A percentile compares a stretch with the other conserved stretches of the same genome.
These are phyloP conservation scores for Nycticryphes semicollaris DNA, from an alignment of 2,113 vertebrate genomes.

Conservation along the genomic window DNA sequence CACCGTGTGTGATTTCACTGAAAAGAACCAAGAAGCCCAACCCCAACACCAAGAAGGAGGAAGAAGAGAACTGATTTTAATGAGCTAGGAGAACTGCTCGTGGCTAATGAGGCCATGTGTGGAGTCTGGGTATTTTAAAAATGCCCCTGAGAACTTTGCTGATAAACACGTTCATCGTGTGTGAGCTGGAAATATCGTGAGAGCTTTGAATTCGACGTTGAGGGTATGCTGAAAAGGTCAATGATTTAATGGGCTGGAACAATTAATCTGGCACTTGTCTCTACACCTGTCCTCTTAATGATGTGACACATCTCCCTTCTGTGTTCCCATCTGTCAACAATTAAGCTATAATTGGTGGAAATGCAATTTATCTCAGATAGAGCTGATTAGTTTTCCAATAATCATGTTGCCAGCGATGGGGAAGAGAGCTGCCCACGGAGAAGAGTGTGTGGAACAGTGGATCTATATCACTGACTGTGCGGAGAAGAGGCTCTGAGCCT, in stretches of 20 bases:
- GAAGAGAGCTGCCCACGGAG: slow-evolving; percentile 19
- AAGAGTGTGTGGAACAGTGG: neutral
- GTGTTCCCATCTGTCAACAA: slow-evolving; percentile 67
- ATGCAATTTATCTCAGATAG: slow-evolving; percentile 54
- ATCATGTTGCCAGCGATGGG: neutral
- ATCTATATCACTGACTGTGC: neutral
- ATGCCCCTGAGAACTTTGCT: neutral
- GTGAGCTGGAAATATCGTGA: neutral
- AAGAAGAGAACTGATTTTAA: neutral
- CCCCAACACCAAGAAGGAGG: neutral
- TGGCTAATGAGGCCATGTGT: neutral
- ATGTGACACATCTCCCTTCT: slow-evolving; percentile 60
- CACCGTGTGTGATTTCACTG: neutral
- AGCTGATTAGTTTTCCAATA: slow-evolving; percentile 46
- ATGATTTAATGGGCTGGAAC: slow-evolving; percentile 62
- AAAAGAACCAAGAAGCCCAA: neutral
- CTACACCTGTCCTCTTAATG: slow-evolving; percentile 65
- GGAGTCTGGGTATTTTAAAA: neutral
- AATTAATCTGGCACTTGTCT: slow-evolving; percentile 67
- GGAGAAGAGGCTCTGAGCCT: neutral
- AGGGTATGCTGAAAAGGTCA: slow-evolving; percentile 52
- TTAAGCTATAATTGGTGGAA: slow-evolving; percentile 62
- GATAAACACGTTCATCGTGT: neutral
- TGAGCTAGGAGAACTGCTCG: neutral
- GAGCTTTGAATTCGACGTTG: neutral